Base-by-base conservation (phyloP, 2,888 invertebrate species). In the Altica lythri region DNA sequence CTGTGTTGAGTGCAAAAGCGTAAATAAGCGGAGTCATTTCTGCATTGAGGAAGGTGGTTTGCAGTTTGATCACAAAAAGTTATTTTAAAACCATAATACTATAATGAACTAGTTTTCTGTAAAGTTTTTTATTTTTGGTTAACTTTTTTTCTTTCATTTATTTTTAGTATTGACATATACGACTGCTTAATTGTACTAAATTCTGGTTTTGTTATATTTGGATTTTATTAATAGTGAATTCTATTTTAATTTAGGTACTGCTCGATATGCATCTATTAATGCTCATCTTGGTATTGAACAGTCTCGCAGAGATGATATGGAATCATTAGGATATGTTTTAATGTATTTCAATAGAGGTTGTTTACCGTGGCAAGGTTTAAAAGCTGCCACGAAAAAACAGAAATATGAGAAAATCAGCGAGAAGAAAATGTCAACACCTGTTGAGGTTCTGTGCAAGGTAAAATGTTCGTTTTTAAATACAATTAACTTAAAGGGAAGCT, bases 371-470 rank as follows among this genome's bases (percentile, higher is more conserved):
- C 97, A 98, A 78, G 97, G 97, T 19, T 83, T 97, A 66, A 96
- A 92, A 80, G 99, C 98, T 38, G 95, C 94, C 60, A 98, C 93
- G 51, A 99, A 98, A 82, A 96, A 95, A 78, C 97, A 98, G 76
- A 99, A 98, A 77, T 98, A 99, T 77, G 98, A 99, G 78, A 92
- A 96, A 79, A 99, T 99, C 75, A 95, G 95, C 75, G 98, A 99
- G 79, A 97, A 97, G 82, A 99, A 99, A 79, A 98, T 98, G 97
- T 95, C 96, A 54, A 98, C 98, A 29, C 95, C 97, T 4, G 94
- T 98, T 61, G 98, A 98, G 83, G 91, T 92, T 69, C 84, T 99
- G 65, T 98, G 97, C 83, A 96, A 97, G 84, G 90, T 89, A 76
- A 75, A 77, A 8, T 25, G 25, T 25, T 9, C 32, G n/a, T 10